Percentiles rank a stretch among this genome's conserved stretches.
phyloP scores from a whole-genome alignment of 2,113 vertebrate genomes.

The Arothron firmamentum region DNA sequence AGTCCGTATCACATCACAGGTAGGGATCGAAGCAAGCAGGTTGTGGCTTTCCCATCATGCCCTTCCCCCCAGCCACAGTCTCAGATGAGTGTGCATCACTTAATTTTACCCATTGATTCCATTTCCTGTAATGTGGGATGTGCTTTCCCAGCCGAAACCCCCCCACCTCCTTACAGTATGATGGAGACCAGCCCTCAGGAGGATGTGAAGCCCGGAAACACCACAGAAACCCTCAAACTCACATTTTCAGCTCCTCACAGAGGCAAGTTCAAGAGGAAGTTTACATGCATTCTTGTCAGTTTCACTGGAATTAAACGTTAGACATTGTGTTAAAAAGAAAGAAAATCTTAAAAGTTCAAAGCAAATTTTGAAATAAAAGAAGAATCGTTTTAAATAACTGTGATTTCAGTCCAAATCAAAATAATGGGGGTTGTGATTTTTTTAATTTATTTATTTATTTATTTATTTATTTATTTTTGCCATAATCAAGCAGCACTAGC shows the following conservation, averaged over 20 bases:
- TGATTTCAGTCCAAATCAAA: too few species aligned
- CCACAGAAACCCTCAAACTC: conserved; percentile 75
- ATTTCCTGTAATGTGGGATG: not conserved
- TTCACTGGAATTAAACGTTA: too few species aligned
- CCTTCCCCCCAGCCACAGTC: too few species aligned
- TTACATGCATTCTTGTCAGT: not conserved
- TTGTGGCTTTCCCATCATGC: not conserved
- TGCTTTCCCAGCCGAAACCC: conserved; percentile 77
- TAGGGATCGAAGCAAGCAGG: conserved; percentile 42
- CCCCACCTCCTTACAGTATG: conserved; percentile 82
- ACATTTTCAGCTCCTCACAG: conserved; percentile 79
- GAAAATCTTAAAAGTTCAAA: too few species aligned
- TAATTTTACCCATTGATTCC: not conserved
- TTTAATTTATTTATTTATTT: too few species aligned
- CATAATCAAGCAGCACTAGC: too few species aligned
- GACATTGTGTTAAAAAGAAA: too few species aligned
- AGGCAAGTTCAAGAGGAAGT: conserved; percentile 60
- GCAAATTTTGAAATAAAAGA: too few species aligned
- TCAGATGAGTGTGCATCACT: too few species aligned
- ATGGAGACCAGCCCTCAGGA: conserved; percentile 78
- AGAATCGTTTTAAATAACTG: too few species aligned
- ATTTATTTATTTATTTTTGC: too few species aligned
- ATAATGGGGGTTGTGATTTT: too few species aligned
- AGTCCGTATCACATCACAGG: conserved; percentile 89
- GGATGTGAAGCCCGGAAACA: conserved; percentile 77